Evolutionary conservation across 2,888 invertebrate genomes (phyloP).

Genomic region (Deilephila porcellus): DNA sequence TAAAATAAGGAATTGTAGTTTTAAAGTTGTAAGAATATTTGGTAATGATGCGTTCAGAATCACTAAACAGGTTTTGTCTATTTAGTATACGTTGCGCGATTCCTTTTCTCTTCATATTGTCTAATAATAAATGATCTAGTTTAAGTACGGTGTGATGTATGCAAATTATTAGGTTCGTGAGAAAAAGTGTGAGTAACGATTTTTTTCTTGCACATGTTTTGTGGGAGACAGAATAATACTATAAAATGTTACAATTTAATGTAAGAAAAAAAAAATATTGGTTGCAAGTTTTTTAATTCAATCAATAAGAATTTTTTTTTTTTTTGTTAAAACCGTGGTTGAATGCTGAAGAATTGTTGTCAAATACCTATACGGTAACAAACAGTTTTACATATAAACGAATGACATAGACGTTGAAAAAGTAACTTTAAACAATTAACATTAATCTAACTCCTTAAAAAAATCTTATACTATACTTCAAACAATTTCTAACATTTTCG

Average conservation of each 20-base stretch:
- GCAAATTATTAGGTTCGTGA: slow-evolving; percentile 65
- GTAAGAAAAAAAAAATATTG: too few species aligned
- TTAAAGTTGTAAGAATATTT: slow-evolving; percentile 41
- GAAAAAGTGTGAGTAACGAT: slow-evolving; percentile 53
- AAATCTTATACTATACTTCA: too few species aligned
- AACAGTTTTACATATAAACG: too few species aligned
- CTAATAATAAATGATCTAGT: slow-evolving; percentile 64
- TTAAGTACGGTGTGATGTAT: slow-evolving; percentile 50
- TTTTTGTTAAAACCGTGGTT: too few species aligned
- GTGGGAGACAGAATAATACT: background rate
- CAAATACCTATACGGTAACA: too few species aligned
- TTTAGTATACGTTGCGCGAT: slow-evolving; percentile 69
- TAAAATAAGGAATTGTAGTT: slow-evolving; percentile 28
- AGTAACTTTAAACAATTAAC: too few species aligned
- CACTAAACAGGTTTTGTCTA: slow-evolving; percentile 80
- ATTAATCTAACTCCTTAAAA: too few species aligned
- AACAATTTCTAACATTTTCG: too few species aligned
- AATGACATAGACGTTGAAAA: too few species aligned
- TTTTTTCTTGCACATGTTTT: slow-evolving; percentile 12
- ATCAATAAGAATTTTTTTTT: too few species aligned
- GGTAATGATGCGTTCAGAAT: slow-evolving; percentile 77
- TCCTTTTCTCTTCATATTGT: slow-evolving; percentile 55
- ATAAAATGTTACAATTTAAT: background rate
- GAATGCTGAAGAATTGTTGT: too few species aligned
- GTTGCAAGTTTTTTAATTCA: too few species aligned